Evolutionary conservation across 2,113 vertebrate genomes (phyloP).

Genomic region (Hassar affinis): DNA sequence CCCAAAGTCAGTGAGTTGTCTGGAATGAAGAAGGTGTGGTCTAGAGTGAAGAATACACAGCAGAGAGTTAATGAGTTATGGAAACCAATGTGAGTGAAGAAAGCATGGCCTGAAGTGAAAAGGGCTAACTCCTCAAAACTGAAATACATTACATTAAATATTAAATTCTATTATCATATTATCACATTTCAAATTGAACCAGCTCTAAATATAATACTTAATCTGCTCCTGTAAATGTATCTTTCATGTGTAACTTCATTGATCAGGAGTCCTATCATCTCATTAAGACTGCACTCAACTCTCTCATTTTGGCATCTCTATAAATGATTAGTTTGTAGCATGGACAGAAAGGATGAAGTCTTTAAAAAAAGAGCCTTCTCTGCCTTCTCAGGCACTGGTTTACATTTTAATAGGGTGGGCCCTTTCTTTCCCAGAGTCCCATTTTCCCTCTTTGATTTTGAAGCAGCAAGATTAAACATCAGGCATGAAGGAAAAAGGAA

Average conservation of each 20-base stretch:
- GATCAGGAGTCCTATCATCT: background rate
- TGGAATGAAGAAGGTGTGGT: background rate
- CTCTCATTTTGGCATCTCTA: background rate
- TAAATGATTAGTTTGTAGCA: background rate
- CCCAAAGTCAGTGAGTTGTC: background rate
- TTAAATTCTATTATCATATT: background rate
- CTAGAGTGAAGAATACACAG: no score
- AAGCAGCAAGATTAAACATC: conserved; percentile 56
- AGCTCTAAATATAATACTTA: background rate
- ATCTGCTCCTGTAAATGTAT: background rate
- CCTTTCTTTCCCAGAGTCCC: conserved; percentile 44
- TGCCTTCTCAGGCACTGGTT: conserved; percentile 55
- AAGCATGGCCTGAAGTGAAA: background rate
- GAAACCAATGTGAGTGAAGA: no score
- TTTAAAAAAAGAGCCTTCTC: conserved; percentile 54
- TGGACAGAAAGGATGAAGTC: conserved; percentile 7
- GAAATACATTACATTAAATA: background rate
- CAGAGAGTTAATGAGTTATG: no score
- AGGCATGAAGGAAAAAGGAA: conserved; percentile 30
- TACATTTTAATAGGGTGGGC: conserved; percentile 56
- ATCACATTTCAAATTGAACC: background rate
- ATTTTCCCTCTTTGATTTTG: conserved; percentile 60
- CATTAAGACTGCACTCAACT: background rate
- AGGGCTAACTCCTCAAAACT: background rate
- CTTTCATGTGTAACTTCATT: background rate